Conservation (phyloP, 92 coral and sea anemone species). For the Desmophyllum pertusum region DNA sequence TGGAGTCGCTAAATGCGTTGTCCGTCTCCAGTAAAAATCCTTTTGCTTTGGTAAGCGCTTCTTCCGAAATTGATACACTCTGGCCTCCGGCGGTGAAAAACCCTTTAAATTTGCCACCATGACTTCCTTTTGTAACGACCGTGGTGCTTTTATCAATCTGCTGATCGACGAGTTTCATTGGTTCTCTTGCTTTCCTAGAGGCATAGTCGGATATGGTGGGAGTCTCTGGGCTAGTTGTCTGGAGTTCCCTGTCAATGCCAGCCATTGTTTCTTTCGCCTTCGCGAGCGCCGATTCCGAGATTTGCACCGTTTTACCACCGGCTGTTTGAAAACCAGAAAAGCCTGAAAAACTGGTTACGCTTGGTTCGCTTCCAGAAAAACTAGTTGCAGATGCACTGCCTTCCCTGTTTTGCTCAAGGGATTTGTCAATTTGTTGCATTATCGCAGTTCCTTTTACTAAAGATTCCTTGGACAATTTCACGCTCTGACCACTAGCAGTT, state of each 20-base stretch:
- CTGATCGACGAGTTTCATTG: not conserved
- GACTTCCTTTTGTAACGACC: not conserved
- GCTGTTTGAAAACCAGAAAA: constrained; percentile 77
- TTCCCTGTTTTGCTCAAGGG: not conserved
- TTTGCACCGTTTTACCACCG: constrained; percentile 63
- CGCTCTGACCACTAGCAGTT: constrained; percentile 68
- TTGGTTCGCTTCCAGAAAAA: not conserved
- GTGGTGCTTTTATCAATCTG: not conserved
- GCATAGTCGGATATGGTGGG: constrained; percentile 35
- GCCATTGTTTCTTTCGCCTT: constrained; percentile 65
- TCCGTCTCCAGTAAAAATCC: constrained; percentile 9
- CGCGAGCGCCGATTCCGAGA: constrained; percentile 76
- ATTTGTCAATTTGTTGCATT: constrained; percentile 14
- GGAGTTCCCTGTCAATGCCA: constrained; percentile 27
- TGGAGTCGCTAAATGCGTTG: not conserved
- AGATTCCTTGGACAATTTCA: constrained; percentile 58
- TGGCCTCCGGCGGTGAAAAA: constrained; percentile 31
- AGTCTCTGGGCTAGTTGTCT: not conserved
- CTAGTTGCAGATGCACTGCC: not conserved
- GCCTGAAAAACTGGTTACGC: not conserved
- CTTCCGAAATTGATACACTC: constrained; percentile 47
- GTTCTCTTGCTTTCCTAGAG: constrained; percentile 25
- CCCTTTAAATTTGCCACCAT: not conserved
- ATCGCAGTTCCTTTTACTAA: constrained; percentile 53
- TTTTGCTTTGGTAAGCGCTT: constrained; percentile 55